Conservation (phyloP, 35 echinoderm and acorn worm species). For the Ophiothrix spiculata region DNA sequence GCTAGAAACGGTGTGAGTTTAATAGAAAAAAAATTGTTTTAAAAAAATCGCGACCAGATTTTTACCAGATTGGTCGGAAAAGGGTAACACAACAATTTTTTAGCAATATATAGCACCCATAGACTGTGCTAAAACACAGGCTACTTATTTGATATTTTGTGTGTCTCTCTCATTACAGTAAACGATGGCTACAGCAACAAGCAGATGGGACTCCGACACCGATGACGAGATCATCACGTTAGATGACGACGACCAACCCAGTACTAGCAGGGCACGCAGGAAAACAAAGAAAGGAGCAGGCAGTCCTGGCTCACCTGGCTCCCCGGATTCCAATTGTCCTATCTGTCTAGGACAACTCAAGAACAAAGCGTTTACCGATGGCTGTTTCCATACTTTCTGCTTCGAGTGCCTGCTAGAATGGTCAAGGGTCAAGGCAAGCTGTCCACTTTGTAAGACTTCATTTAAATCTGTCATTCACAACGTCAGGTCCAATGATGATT, state of each 20-base stretch:
- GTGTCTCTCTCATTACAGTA: too few species aligned
- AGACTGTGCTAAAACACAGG: too few species aligned
- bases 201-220: not conserved
- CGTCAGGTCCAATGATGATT: constrained; percentile 81
- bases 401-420: constrained; percentile 89
- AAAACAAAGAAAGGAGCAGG: not conserved
- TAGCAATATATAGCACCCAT: too few species aligned
- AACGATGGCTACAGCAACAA: too few species aligned
- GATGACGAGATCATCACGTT: not conserved
- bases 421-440: constrained; percentile 85
- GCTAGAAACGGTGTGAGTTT: too few species aligned
- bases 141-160: too few species aligned
- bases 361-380: constrained; percentile 89
- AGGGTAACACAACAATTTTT: too few species aligned
- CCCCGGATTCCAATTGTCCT: constrained; percentile 75
- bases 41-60: too few species aligned
- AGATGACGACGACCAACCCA: not conserved
- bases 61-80: too few species aligned
- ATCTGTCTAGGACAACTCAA: constrained; percentile 85
- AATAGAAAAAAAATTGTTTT: too few species aligned
- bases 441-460: constrained; percentile 87
- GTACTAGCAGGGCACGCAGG: not conserved
- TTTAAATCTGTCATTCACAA: constrained; percentile 98
- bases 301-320: not conserved
- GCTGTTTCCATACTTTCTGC: constrained; percentile 89